phyloP scores from a whole-genome alignment of 2,888 invertebrate species.

The Megalurothrips usitatus region DNA sequence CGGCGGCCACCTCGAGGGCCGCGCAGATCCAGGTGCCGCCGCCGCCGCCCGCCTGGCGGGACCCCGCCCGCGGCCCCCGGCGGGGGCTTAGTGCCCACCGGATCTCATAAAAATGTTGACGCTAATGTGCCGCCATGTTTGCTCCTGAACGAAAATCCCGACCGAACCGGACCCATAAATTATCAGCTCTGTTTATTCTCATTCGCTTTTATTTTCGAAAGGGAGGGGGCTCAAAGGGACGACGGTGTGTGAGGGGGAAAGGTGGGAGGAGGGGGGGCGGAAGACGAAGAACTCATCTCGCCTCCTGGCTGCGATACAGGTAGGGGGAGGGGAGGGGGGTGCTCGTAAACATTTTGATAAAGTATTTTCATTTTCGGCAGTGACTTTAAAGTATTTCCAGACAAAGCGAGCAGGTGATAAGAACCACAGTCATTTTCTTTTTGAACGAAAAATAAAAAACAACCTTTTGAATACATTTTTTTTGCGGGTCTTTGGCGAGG shows the following conservation, averaged over 20 bases:
- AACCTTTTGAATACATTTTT: too few relatives aligned
- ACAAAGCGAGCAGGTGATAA: too few relatives aligned
- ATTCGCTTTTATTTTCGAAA: slow-evolving; percentile 11
- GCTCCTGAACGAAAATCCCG: neutral
- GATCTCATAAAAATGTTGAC: slow-evolving; percentile 25
- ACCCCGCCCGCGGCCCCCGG: slow-evolving; percentile 35
- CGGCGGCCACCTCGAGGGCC: too few relatives aligned
- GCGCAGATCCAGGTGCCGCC: neutral
- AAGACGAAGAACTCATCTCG: neutral
- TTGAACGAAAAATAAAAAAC: too few relatives aligned
- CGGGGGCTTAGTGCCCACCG: slow-evolving; percentile 31
- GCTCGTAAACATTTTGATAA: too few relatives aligned
- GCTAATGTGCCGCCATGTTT: slow-evolving; percentile 22
- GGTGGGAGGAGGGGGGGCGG: neutral
- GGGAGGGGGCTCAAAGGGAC: neutral
- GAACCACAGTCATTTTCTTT: too few relatives aligned
- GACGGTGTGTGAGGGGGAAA: too few relatives aligned
- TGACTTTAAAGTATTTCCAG: too few relatives aligned
- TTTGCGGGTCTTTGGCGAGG: too few relatives aligned
- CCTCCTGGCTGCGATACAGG: neutral
- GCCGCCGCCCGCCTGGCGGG: neutral
- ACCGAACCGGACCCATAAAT: slow-evolving; percentile 17
- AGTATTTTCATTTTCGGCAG: too few relatives aligned
- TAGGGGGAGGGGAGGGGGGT: neutral
- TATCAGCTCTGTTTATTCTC: slow-evolving; percentile 26